These are phyloP conservation scores for Alaudala cheleensis DNA, from an alignment of 2,113 vertebrate genomes.

Conservation along the genomic window DNA sequence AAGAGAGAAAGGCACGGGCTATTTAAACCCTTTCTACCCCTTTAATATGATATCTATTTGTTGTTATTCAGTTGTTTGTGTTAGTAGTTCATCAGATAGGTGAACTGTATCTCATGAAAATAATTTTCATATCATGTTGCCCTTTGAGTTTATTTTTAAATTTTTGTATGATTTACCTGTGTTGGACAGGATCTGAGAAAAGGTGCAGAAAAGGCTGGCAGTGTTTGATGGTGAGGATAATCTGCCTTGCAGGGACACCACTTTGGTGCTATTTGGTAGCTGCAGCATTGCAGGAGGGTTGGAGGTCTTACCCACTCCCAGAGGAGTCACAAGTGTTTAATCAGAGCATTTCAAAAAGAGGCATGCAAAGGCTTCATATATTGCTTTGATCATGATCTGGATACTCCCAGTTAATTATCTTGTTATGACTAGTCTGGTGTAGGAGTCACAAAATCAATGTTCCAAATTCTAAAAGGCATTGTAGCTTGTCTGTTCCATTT, in stretches of 20 bases:
- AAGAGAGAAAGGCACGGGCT: neutral
- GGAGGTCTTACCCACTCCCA: neutral
- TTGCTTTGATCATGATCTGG: neutral
- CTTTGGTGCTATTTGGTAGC: neutral
- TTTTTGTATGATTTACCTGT: neutral
- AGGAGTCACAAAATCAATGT: neutral
- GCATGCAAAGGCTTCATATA: neutral
- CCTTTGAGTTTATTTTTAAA: neutral
- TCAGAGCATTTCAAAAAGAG: neutral
- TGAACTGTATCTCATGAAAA: constrained; percentile 23
- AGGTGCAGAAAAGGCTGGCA: neutral
- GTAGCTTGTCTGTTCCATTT: neutral
- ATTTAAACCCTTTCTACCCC: neutral
- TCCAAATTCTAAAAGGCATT: neutral
- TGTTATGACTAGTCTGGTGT: neutral
- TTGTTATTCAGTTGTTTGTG: neutral
- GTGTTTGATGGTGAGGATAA: neutral
- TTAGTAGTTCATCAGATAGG: neutral
- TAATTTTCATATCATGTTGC: constrained; percentile 13
- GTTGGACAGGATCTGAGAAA: neutral
- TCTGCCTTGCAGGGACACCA: neutral
- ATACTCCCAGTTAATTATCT: neutral
- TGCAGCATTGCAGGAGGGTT: neutral
- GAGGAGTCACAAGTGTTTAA: neutral
- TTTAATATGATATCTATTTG: neutral